Percentiles rank a stretch among this genome's conserved stretches.
phyloP scores from a whole-genome alignment of 2,113 vertebrate genomes.

The Pao palembangensis region DNA sequence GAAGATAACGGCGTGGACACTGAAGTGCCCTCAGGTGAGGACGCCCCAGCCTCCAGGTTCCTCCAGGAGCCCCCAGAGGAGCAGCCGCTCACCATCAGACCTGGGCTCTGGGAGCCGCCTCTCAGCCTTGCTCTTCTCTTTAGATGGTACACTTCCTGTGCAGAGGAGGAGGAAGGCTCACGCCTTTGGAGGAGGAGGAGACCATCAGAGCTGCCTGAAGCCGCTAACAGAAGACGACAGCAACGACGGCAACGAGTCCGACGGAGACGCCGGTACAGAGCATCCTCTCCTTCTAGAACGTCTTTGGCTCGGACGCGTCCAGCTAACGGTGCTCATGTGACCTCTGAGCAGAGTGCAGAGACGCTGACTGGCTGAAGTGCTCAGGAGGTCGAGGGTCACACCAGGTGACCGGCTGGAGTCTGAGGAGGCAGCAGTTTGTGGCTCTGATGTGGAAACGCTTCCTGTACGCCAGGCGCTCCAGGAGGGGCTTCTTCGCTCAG shows the following conservation, averaged over 20 bases:
- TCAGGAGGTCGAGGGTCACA: conserved; percentile 88
- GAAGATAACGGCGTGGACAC: conserved; percentile 93
- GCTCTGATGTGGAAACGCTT: conserved; percentile 94
- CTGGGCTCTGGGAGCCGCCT: neutral
- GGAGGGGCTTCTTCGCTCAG: conserved; percentile 97
- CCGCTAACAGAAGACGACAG: conserved; percentile 87
- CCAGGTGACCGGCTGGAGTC: conserved; percentile 86
- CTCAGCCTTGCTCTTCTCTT: neutral
- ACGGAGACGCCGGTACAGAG: conserved; percentile 85
- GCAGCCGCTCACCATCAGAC: neutral
- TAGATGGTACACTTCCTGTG: conserved; percentile 90
- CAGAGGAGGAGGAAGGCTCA: conserved; percentile 79
- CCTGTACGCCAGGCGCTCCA: conserved; percentile 88
- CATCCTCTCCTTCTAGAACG: neutral
- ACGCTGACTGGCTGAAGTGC: conserved; percentile 85
- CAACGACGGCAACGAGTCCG: conserved; percentile 84
- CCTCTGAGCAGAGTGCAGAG: conserved; percentile 79
- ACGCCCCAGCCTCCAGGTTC: neutral
- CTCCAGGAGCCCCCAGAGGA: too few relatives aligned
- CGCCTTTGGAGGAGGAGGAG: conserved; percentile 89
- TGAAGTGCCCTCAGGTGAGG: conserved; percentile 90
- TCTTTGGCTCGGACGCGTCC: neutral
- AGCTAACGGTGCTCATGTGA: neutral
- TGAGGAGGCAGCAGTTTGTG: conserved; percentile 89
- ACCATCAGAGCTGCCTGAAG: conserved; percentile 92